Evolutionary conservation across 2,888 invertebrate species (phyloP).

Genomic region (Pristionchus entomophagus): DNA sequence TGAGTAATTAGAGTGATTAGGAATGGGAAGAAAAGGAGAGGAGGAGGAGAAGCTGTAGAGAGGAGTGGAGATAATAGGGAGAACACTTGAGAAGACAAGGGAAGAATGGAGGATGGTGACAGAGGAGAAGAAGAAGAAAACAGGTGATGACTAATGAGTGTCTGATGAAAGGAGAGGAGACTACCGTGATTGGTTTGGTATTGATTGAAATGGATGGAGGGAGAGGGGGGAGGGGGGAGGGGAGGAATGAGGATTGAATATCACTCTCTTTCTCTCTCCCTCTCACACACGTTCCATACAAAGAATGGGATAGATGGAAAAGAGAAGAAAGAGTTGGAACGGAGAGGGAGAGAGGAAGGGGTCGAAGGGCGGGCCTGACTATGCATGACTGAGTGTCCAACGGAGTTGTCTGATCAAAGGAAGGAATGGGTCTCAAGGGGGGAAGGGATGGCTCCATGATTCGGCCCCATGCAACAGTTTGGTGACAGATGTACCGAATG

Average conservation of each 20-base stretch:
- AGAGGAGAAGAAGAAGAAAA: background rate
- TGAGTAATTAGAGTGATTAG: constrained; percentile 29
- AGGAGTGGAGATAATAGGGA: background rate
- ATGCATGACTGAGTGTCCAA: background rate
- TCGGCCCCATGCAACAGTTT: constrained; percentile 13
- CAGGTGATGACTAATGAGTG: background rate
- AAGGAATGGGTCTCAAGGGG: constrained; percentile 18
- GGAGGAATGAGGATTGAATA: background rate
- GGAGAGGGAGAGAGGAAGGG: background rate
- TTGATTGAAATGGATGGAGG: background rate
- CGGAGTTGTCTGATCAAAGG: background rate
- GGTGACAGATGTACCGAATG: constrained; percentile 36
- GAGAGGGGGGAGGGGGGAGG: background rate
- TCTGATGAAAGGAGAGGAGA: background rate
- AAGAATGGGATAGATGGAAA: background rate
- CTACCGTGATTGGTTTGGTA: constrained; percentile 8
- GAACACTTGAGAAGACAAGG: constrained; percentile 18
- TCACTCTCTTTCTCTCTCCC: constrained; percentile 31
- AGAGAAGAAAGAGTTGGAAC: constrained; percentile 32
- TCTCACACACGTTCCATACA: constrained; percentile 25
- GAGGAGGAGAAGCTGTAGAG: constrained; percentile 16
- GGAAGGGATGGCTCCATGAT: background rate
- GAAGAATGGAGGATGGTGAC: background rate
- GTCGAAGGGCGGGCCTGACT: background rate
- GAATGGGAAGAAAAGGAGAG: background rate